Conservation (phyloP, 2,113 vertebrate genomes). For the Ia io region DNA sequence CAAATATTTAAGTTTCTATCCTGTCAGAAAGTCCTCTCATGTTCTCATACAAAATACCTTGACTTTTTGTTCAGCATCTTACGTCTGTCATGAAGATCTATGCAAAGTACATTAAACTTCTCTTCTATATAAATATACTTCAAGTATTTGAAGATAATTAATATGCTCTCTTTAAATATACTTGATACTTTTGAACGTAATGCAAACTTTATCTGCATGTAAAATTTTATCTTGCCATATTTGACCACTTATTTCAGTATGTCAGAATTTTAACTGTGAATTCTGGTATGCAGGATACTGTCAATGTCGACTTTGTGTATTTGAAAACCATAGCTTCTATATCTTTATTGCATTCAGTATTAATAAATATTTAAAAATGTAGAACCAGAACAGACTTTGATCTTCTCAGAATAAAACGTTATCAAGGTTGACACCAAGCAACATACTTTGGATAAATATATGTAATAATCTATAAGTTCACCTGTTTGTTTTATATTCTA, state of each 20-base stretch:
- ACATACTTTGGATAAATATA: not conserved
- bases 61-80: not conserved
- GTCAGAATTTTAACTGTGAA: not conserved
- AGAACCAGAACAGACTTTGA: not conserved
- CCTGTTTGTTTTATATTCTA: not conserved
- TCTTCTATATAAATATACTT: not conserved
- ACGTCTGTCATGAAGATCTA: not conserved
- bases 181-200: not conserved
- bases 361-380: not conserved
- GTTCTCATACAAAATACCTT: not conserved
- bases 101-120: not conserved
- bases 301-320: not conserved
- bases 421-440: not conserved
- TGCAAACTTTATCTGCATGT: not conserved
- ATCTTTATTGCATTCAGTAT: not conserved
- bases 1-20: not conserved
- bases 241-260: conserved; percentile 11
- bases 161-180: not conserved
- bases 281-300: not conserved
- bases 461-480: not conserved
- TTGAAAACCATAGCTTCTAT: not conserved
- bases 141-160: not conserved
- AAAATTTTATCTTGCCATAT: conserved; percentile 15
- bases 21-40: not conserved
- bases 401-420: not conserved